phyloP scores from a whole-genome alignment of 2,888 invertebrate genomes.

The Ametastegia equiseti region DNA sequence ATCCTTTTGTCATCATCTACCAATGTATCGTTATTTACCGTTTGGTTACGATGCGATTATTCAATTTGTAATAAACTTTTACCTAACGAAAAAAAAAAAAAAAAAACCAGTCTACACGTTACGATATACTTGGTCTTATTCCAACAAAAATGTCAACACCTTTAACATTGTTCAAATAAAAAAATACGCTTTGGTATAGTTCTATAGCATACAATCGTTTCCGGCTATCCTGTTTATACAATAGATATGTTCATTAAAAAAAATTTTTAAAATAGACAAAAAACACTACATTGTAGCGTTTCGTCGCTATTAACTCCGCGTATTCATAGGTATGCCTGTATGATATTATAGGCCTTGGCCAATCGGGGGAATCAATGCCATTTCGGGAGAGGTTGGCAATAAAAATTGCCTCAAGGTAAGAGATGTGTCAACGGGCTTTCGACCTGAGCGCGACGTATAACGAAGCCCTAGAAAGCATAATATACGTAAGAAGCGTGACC shows the following conservation, averaged over 20 bases:
- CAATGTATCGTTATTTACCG: background rate
- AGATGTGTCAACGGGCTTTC: too few relatives aligned
- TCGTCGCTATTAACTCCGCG: background rate
- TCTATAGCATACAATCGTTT: too few relatives aligned
- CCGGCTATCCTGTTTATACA: too few relatives aligned
- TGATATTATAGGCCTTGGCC: conserved; percentile 17
- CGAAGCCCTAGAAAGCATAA: background rate
- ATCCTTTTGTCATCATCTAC: background rate
- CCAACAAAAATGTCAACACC: background rate
- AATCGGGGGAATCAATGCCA: conserved; percentile 23
- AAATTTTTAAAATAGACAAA: too few relatives aligned
- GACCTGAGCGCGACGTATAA: background rate
- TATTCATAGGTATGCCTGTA: background rate
- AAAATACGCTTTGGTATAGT: too few relatives aligned
- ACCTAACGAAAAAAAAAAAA: background rate
- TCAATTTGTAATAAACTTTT: conserved; percentile 19
- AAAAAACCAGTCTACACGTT: too few relatives aligned
- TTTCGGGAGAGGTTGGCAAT: conserved; percentile 24
- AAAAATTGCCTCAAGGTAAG: conserved; percentile 10
- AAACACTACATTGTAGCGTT: background rate
- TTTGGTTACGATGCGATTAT: conserved; percentile 2
- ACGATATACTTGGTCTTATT: too few relatives aligned
- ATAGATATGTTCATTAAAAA: too few relatives aligned
- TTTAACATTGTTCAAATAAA: background rate
- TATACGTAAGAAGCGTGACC: background rate